Conservation (phyloP, 1,140 invertebrate genomes). For the Pectinophora gossypiella region DNA sequence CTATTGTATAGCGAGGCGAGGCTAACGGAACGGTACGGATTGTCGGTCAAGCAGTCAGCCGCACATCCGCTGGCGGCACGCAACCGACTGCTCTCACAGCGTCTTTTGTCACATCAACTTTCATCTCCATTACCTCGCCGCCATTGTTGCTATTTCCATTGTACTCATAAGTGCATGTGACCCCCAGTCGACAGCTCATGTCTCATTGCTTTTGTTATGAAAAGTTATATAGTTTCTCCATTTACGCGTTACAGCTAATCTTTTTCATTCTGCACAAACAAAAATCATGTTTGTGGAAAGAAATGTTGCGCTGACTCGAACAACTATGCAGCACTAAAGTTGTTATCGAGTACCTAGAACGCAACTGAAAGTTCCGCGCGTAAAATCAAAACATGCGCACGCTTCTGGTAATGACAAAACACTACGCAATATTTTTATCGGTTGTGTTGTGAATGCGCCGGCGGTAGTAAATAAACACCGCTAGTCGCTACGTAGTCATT, state of each 20-base stretch:
- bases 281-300: neutral
- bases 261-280: neutral
- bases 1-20: neutral
- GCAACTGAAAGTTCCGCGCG: neutral
- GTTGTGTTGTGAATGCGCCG: too few relatives aligned
- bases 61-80: conserved; percentile 30
- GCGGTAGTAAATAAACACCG: neutral
- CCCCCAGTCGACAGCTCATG: neutral
- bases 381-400: neutral
- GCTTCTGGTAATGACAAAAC: neutral
- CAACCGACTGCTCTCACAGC: conserved; percentile 7
- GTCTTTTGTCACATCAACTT: conserved; percentile 2
- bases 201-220: neutral
- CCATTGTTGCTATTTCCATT: conserved; percentile 8
- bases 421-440: conserved; percentile 5
- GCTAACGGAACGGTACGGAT: conserved; percentile 9
- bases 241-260: neutral
- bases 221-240: neutral
- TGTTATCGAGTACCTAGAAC: too few relatives aligned
- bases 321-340: too few relatives aligned
- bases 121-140: neutral
- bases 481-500: neutral
- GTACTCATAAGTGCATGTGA: neutral
- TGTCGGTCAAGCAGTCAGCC: conserved; percentile 21
- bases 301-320: neutral